Conservation (phyloP, 2,113 vertebrate genomes). For the Anarrhichthys ocellatus region DNA sequence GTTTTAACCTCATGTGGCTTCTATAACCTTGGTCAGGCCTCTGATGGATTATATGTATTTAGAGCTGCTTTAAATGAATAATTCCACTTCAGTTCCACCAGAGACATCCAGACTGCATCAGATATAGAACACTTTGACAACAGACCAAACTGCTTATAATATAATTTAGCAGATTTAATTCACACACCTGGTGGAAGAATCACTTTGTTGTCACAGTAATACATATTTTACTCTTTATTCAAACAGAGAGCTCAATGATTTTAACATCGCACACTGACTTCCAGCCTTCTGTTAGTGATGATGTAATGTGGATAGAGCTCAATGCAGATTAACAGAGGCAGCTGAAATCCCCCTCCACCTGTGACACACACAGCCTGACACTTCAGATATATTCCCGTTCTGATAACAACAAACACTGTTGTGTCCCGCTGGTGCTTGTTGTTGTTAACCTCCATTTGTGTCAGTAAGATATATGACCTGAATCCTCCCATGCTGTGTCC, state of each 20-base stretch:
- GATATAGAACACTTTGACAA: neutral
- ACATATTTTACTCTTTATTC: neutral
- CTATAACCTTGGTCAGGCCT: neutral
- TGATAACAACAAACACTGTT: neutral
- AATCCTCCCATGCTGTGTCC: neutral
- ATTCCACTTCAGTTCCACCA: neutral
- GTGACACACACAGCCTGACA: conserved; percentile 3
- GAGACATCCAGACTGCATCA: neutral
- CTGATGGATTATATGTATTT: neutral
- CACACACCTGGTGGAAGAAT: neutral
- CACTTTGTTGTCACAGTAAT: neutral
- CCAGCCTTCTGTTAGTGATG: neutral
- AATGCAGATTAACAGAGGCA: neutral
- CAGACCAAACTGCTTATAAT: neutral
- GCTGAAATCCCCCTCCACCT: neutral
- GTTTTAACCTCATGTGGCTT: neutral
- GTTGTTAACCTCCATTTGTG: conserved; percentile 6
- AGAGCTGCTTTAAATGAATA: neutral
- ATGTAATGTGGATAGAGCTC: neutral
- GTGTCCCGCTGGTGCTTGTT: neutral
- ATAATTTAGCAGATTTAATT: neutral
- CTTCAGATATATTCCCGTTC: neutral
- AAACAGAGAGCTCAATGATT: neutral
- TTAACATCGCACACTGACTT: neutral
- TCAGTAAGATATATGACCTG: neutral